phyloP scores from a whole-genome alignment of 1,140 invertebrate species.

The Polyergus mexicanus region DNA sequence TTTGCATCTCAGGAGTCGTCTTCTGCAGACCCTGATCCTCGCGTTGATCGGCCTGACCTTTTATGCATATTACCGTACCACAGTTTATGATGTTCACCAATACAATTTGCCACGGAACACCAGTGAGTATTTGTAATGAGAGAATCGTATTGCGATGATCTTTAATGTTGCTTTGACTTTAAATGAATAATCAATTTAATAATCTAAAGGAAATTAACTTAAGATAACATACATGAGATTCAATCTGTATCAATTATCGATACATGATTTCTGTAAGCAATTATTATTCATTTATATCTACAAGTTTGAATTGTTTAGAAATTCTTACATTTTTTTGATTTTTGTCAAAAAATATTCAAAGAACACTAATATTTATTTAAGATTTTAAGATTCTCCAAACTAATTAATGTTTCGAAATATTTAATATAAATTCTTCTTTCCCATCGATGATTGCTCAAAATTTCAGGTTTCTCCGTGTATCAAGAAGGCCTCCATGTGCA shows the following conservation, averaged over 20 bases:
- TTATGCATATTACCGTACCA: slow-evolving; percentile 83
- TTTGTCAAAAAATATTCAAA: neutral
- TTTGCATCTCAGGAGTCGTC: slow-evolving; percentile 82
- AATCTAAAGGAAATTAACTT: no score
- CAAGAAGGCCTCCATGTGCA: slow-evolving; percentile 64
- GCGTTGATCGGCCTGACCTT: slow-evolving; percentile 82
- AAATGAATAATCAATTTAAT: no score
- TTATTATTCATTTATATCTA: neutral
- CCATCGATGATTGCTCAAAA: neutral
- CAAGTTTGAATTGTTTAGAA: neutral
- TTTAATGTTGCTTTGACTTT: neutral
- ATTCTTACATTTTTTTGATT: neutral
- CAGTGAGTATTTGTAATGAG: slow-evolving; percentile 77
- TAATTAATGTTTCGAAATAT: neutral
- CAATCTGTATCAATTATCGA: neutral
- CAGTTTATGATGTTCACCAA: slow-evolving; percentile 78
- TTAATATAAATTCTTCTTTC: neutral
- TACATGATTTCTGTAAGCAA: no score
- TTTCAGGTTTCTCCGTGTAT: slow-evolving; percentile 69
- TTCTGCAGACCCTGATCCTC: slow-evolving; percentile 81
- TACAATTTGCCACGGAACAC: slow-evolving; percentile 69
- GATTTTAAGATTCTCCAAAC: neutral
- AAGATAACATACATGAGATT: neutral
- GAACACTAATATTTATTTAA: neutral
- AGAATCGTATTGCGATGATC: neutral